A percentile compares a stretch with the other conserved stretches of the same genome.
Evolutionary conservation across 2,888 invertebrate species (phyloP).

Genomic region (Lasioglossum oenotherae): DNA sequence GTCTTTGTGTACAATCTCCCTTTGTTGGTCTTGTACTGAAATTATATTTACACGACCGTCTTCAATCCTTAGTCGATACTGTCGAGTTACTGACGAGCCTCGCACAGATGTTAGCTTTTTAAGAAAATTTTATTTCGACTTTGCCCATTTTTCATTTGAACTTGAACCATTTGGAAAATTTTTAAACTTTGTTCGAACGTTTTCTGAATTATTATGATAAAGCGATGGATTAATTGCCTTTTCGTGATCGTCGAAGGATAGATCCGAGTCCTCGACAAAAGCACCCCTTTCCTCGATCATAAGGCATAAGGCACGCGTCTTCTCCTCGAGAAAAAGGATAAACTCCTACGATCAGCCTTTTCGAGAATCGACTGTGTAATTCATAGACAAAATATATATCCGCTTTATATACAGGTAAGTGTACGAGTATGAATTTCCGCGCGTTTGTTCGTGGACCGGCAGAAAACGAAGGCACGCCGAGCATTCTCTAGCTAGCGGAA

Average conservation of each 20-base stretch:
- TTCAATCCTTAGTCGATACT: not conserved
- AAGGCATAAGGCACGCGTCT: conserved; percentile 62
- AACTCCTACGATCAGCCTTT: conserved; percentile 2
- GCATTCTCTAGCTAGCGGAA: conserved; percentile 53
- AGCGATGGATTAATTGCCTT: not conserved
- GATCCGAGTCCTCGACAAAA: not conserved
- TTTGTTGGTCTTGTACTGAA: no score
- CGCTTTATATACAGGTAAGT: conserved; percentile 14
- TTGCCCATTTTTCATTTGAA: no score
- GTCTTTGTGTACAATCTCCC: no score
- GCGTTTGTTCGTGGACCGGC: conserved; percentile 7
- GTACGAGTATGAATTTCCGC: conserved; percentile 14
- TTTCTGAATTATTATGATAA: no score
- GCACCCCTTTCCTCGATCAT: conserved; percentile 17
- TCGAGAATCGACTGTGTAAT: not conserved
- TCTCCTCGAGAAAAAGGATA: not conserved
- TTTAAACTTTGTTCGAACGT: no score
- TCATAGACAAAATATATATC: conserved; percentile 2
- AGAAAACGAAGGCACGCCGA: conserved; percentile 62
- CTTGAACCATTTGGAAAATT: no score
- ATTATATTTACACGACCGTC: not conserved
- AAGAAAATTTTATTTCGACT: no score
- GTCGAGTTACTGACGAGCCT: not conserved
- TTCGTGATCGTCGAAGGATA: not conserved
- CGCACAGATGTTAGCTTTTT: no score